Evolutionary conservation across 92 coral and sea anemone species (phyloP).

Genomic region (Phymanthus crucifer): DNA sequence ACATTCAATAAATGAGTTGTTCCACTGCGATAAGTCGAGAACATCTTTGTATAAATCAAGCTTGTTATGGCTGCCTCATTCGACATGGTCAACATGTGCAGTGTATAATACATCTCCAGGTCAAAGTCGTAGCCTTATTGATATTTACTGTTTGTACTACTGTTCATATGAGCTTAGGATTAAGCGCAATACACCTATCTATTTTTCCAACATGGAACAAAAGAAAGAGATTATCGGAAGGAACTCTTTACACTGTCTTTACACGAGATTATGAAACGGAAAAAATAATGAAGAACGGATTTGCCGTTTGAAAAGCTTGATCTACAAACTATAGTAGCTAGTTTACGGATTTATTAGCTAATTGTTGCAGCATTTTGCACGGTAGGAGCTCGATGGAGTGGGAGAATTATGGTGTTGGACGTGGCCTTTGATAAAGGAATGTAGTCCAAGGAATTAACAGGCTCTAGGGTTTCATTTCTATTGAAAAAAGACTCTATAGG

Average conservation of each 20-base stretch:
- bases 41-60: slow-evolving; percentile 4
- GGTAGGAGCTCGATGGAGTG: slow-evolving; percentile 5
- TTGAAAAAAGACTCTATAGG: slow-evolving; percentile 25
- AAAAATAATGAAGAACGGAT: slow-evolving; percentile 59
- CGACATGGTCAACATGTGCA: slow-evolving; percentile 22
- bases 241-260: slow-evolving; percentile 50
- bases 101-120: slow-evolving; percentile 17
- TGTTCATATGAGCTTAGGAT: slow-evolving; percentile 51
- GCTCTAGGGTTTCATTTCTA: slow-evolving; percentile 49
- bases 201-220: slow-evolving; percentile 41
- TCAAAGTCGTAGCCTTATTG: slow-evolving; percentile 29
- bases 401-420: slow-evolving; percentile 14
- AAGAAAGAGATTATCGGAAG: slow-evolving; percentile 35
- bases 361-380: slow-evolving; percentile 25
- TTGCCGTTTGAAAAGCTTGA: slow-evolving; percentile 34
- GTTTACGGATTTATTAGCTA: slow-evolving; percentile 41
- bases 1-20: slow-evolving; percentile 48
- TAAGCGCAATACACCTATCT: slow-evolving; percentile 39
- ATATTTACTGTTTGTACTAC: slow-evolving; percentile 43
- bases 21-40: slow-evolving; percentile 3
- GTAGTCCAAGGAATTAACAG: slow-evolving; percentile 27
- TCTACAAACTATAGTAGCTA: slow-evolving; percentile 25
- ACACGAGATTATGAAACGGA: slow-evolving; percentile 59
- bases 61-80: slow-evolving; percentile 13
- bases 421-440: slow-evolving; percentile 29